Evolutionary conservation across 2,113 vertebrate species (phyloP).

Genomic region (Psilopogon haemacephalus): DNA sequence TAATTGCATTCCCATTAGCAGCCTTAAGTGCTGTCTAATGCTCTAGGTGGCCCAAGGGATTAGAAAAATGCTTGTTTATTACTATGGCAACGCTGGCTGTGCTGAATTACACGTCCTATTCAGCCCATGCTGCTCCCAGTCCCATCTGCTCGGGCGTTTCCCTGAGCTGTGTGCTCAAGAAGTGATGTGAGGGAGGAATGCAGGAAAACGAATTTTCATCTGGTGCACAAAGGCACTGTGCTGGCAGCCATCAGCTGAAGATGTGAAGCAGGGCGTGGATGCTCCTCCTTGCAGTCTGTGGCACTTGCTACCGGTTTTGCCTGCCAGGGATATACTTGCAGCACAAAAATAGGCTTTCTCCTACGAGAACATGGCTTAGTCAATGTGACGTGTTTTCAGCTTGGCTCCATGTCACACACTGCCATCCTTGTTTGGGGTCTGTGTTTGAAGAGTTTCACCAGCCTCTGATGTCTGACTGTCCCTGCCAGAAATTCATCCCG

Average conservation of each 20-base stretch:
- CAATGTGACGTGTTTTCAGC: neutral
- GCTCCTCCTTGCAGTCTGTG: neutral
- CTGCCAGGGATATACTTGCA: neutral
- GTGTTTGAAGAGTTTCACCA: neutral
- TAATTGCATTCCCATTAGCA: constrained; percentile 61
- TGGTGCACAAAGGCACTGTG: neutral
- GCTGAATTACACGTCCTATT: neutral
- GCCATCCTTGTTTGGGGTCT: neutral
- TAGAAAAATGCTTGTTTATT: constrained; percentile 56
- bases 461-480: accelerated
- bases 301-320: neutral
- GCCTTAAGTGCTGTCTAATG: constrained; percentile 27
- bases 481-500: neutral
- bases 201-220: neutral
- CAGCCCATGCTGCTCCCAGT: neutral
- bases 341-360: neutral
- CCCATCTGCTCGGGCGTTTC: neutral
- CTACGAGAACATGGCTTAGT: neutral
- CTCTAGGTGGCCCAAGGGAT: constrained; percentile 7
- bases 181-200: neutral
- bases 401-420: neutral
- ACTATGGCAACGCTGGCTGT: constrained; percentile 10
- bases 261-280: neutral
- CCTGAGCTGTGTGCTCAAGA: neutral
- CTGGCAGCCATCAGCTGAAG: neutral